Conservation (phyloP, 37 sponge, comb jelly and placozoan species). For the Cladorhizidae sp. region DNA sequence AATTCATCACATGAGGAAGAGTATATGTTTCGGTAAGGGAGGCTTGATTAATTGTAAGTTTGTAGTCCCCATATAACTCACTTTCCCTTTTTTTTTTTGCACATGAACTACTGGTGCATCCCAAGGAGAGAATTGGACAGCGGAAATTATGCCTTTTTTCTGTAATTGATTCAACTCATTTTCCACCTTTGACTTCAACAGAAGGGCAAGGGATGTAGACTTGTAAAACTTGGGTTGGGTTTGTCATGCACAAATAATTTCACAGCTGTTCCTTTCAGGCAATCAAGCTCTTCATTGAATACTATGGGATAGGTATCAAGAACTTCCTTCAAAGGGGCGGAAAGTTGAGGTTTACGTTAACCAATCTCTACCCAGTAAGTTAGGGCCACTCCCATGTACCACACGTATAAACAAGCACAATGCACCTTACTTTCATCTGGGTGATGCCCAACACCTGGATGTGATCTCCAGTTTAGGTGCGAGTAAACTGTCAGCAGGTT, state of each 20-base stretch:
- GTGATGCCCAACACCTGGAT: constrained; percentile 24
- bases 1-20: constrained; percentile 54
- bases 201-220: constrained; percentile 20
- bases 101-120: constrained; percentile 64
- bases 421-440: constrained; percentile 16
- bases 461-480: constrained; percentile 39
- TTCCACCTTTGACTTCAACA: constrained; percentile 3
- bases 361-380: constrained; percentile 57
- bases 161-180: background rate
- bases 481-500: background rate
- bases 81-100: constrained; percentile 27
- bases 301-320: constrained; percentile 1
- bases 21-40: constrained; percentile 34
- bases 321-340: background rate
- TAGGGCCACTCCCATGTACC: constrained; percentile 45
- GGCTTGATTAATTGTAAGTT: constrained; percentile 44
- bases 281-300: constrained; percentile 29
- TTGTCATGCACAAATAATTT: constrained; percentile 1
- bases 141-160: constrained; percentile 33
- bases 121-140: constrained; percentile 40
- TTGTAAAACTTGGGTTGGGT: constrained; percentile 18
- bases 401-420: constrained; percentile 1
- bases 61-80: constrained; percentile 65
- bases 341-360: background rate
- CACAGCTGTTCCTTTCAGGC: constrained; percentile 12